Evolutionary conservation across 2,888 invertebrate species (phyloP), one percentile per base, ranked within the genome.

Genomic region (Hemistola chrysoprasaria): DNA sequence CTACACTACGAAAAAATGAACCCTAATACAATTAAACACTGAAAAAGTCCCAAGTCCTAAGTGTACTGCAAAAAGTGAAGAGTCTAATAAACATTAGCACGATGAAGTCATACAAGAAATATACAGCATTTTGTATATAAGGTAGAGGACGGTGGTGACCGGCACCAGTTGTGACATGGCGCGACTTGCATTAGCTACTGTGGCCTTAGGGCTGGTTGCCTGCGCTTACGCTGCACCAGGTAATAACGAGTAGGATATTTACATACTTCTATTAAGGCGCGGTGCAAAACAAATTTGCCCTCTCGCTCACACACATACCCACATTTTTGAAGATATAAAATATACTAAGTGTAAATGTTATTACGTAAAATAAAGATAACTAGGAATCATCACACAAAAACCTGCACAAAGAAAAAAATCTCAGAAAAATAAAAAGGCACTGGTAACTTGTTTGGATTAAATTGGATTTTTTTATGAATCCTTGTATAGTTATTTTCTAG

Each of bases 151-250:
- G 39, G 36, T 47, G 37, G 8, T 23, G 16, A 26, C 1, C 8
- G 40, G 42, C 58, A 72, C 4, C 71, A 73, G 71, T 76, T 47
- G 50, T 28, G 53, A 56, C 47, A 86, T 85, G 85, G 67, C 76
- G 46, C 79, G 79, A 32, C 71, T 85, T 21, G 66, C 64, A 50
- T 50, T 84, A n/a, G 59, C 65, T 46, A 65, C 71, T 25, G 49
- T 78, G 53, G 82, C 74, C 57, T 45, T 85, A 48, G 82, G 79
- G 62, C 73, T 84, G 10, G 33, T 77, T 29, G 79, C 68, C 44
- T 78, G 73, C 63, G 65, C 65, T 6, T 66, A 64, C 55, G 81
- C 80, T 27, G 69, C 77, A 25, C 76, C 84, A 77, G 84, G 84
- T 80, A 4, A 4, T 16, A 78, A 27, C 10, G 1, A 21, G n/a